phyloP scores from a whole-genome alignment of 2,888 invertebrate genomes.

The Hylaea fasciaria region DNA sequence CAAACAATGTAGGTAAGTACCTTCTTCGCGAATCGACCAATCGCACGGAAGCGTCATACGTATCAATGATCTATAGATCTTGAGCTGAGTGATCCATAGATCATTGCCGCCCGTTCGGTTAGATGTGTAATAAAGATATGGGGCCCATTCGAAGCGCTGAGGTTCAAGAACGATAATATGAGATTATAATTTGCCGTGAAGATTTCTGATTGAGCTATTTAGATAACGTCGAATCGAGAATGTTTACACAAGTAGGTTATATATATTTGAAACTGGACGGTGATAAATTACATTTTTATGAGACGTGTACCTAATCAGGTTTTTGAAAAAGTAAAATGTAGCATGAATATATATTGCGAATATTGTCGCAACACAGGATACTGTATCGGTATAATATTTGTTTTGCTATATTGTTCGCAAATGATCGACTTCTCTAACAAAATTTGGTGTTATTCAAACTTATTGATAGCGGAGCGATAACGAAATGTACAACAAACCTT shows the following conservation, averaged over 20 bases:
- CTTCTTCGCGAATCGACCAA: constrained; percentile 11
- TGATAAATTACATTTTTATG: not conserved
- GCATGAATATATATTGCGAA: no score
- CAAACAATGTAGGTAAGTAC: not conserved
- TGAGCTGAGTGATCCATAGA: constrained; percentile 27
- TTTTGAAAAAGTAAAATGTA: no score
- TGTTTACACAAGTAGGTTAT: constrained; percentile 6
- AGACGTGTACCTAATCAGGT: no score
- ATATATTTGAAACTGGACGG: constrained; percentile 3
- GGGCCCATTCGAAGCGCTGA: constrained; percentile 16
- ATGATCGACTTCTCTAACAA: no score
- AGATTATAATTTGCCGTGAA: constrained; percentile 31
- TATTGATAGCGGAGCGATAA: no score
- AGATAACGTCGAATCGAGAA: constrained; percentile 17
- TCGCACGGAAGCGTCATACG: constrained; percentile 33
- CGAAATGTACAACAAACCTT: not conserved
- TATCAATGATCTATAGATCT: constrained; percentile 42
- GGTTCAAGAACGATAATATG: constrained; percentile 31
- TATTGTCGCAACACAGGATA: no score
- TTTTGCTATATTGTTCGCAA: no score
- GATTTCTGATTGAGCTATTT: constrained; percentile 33
- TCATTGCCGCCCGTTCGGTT: constrained; percentile 43
- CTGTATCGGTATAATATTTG: no score
- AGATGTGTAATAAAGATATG: constrained; percentile 49
- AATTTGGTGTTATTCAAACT: not conserved